A percentile compares a stretch with the other conserved stretches of the same genome.
These are phyloP conservation scores for Melanotaenia duboulayi DNA, from an alignment of 2,113 vertebrate genomes.

Conservation along the genomic window DNA sequence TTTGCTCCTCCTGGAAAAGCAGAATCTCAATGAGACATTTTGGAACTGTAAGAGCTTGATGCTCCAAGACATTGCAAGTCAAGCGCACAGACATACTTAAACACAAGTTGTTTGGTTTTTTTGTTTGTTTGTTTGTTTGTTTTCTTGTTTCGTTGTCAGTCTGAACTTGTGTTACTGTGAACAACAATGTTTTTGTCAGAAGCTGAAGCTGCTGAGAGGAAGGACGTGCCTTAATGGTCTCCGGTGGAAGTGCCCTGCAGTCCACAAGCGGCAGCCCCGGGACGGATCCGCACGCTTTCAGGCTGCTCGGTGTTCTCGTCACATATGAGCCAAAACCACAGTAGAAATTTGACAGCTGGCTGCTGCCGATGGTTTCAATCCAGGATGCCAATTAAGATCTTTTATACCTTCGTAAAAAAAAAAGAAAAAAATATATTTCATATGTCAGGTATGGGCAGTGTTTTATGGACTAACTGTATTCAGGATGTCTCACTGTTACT, in stretches of 20 bases:
- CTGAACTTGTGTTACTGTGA: constrained; percentile 74
- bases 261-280: constrained; percentile 41
- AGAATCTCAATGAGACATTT: constrained; percentile 54
- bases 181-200: constrained; percentile 50
- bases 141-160: constrained; percentile 28
- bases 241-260: constrained; percentile 69
- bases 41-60: constrained; percentile 51
- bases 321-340: constrained; percentile 64
- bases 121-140: no score
- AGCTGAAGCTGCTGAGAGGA: constrained; percentile 62
- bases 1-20: constrained; percentile 63
- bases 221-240: constrained; percentile 81
- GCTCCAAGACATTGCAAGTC: constrained; percentile 52
- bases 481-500: constrained; percentile 65
- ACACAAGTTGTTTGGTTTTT: constrained; percentile 24
- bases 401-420: constrained; percentile 68
- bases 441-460: constrained; percentile 43
- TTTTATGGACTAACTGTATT: constrained; percentile 59
- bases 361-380: constrained; percentile 44
- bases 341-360: constrained; percentile 52
- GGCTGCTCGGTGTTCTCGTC: constrained; percentile 38
- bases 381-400: constrained; percentile 56
- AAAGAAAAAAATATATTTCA: constrained; percentile 39
- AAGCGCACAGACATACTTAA: constrained; percentile 42
- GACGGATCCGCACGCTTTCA: constrained; percentile 36